A percentile compares a stretch with the other conserved stretches of the same genome.
These are phyloP conservation scores for Lepeophtheirus nordmannii DNA, from an alignment of 2,888 invertebrate genomes.

Conservation along the genomic window DNA sequence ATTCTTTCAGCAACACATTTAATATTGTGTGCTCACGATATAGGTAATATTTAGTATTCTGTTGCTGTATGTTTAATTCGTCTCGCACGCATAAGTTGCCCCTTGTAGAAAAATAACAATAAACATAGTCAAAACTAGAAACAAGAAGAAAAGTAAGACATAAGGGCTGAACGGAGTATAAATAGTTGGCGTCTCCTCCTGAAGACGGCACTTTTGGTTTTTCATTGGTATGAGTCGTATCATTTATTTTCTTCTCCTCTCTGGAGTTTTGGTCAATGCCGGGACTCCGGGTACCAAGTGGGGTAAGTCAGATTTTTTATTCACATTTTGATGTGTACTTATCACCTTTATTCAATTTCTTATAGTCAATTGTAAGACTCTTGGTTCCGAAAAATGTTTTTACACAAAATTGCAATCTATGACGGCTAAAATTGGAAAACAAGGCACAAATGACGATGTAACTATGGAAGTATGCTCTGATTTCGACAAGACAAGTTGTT, in stretches of 20 bases:
- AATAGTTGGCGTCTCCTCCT: too few relatives aligned
- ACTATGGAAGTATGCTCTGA: constrained; percentile 12
- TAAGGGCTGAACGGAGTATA: too few relatives aligned
- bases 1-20: too few relatives aligned
- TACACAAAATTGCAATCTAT: constrained; percentile 5
- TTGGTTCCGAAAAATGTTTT: constrained; percentile 12
- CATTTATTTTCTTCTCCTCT: not conserved
- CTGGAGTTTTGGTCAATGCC: not conserved
- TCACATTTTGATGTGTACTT: not conserved
- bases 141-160: too few relatives aligned
- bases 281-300: constrained; percentile 1
- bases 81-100: too few relatives aligned
- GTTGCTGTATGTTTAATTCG: too few relatives aligned
- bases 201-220: not conserved
- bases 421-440: not conserved
- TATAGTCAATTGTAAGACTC: constrained; percentile 13
- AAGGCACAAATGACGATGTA: constrained; percentile 14
- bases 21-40: too few relatives aligned
- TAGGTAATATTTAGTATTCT: too few relatives aligned
- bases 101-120: too few relatives aligned
- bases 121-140: too few relatives aligned
- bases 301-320: not conserved
- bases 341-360: not conserved
- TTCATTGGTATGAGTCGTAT: not conserved
- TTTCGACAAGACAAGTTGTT: constrained; percentile 13